Evolutionary conservation across 1,140 invertebrate genomes (phyloP).

Genomic region (Anastatus disparis): DNA sequence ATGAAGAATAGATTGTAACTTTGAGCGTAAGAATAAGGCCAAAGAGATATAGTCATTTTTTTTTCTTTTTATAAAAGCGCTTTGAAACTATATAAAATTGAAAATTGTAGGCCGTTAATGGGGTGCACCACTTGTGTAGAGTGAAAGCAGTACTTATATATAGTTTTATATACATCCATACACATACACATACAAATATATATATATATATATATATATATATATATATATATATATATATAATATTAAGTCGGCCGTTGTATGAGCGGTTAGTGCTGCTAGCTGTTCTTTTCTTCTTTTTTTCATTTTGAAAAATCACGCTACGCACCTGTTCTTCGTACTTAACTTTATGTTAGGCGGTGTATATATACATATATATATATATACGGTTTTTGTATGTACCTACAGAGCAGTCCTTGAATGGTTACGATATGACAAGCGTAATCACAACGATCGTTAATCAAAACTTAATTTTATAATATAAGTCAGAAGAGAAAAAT

Average conservation of each 20-base stretch:
- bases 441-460: too few species aligned
- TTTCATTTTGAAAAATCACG: not conserved
- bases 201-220: too few species aligned
- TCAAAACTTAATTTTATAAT: too few species aligned
- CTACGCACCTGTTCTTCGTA: not conserved
- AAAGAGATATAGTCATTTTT: not conserved
- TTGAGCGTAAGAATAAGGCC: not conserved
- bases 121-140: not conserved
- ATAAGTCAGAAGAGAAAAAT: too few species aligned
- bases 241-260: constrained; percentile 18
- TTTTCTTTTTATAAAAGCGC: not conserved
- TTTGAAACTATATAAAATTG: constrained; percentile 5
- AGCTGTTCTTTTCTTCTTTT: not conserved
- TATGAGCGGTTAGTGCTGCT: not conserved
- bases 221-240: too few species aligned
- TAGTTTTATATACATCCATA: too few species aligned
- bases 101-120: constrained; percentile 14
- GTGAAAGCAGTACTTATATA: constrained; percentile 16
- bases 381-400: too few species aligned
- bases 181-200: too few species aligned
- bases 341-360: too few species aligned
- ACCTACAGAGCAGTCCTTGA: too few species aligned
- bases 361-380: too few species aligned
- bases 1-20: constrained; percentile 22
- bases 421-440: too few species aligned